These are phyloP conservation scores for Hipparchia semele DNA, from an alignment of 2,888 invertebrate species.

Conservation along the genomic window DNA sequence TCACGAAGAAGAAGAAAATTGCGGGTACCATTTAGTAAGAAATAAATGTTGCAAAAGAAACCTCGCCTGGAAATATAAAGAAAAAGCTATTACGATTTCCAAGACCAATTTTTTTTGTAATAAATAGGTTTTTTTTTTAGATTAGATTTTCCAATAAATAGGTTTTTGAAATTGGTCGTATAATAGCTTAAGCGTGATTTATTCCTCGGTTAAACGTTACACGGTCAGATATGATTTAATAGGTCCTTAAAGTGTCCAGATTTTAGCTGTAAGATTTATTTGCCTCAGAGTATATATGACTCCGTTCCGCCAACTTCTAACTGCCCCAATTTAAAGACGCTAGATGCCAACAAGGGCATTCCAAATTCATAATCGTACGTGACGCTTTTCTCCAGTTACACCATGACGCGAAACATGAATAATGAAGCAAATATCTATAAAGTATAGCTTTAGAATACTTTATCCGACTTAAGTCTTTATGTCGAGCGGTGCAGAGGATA, in stretches of 20 bases:
- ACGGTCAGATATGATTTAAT: no score
- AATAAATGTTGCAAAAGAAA: no score
- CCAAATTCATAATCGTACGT: conserved; percentile 23
- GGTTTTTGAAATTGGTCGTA: no score
- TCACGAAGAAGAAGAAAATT: no score
- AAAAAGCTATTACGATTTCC: no score
- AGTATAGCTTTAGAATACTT: conserved; percentile 1
- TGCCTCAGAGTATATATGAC: neutral
- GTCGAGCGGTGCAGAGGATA: neutral
- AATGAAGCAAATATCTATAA: conserved; percentile 21
- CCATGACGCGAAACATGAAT: conserved; percentile 23
- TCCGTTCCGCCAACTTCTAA: neutral
- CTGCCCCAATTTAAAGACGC: conserved; percentile 10
- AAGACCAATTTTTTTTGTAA: no score
- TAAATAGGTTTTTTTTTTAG: no score
- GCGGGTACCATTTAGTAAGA: no score
- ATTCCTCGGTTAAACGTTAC: no score
- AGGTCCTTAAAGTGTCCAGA: neutral
- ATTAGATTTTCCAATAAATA: no score
- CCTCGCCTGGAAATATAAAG: no score
- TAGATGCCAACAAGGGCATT: conserved; percentile 9
- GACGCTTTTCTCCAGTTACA: conserved; percentile 20
- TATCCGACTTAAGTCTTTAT: conserved; percentile 18
- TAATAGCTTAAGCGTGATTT: no score
- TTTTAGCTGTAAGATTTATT: neutral